Evolutionary conservation across 2,113 vertebrate genomes (phyloP).

Genomic region (Thymallus thymallus): DNA sequence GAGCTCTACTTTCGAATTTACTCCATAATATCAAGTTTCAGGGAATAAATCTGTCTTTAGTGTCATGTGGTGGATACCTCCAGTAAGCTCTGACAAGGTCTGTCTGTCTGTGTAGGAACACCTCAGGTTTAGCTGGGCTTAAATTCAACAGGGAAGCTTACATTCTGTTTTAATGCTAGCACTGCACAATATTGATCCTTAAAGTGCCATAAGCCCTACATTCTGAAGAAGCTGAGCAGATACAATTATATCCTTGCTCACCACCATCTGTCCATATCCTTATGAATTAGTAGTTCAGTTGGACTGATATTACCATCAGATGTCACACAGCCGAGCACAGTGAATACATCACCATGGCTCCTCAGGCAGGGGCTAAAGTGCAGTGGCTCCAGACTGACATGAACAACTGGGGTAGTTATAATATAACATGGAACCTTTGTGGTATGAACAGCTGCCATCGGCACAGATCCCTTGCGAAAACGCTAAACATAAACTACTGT

Average conservation of each 20-base stretch:
- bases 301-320: constrained; percentile 28
- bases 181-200: constrained; percentile 54
- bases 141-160: constrained; percentile 26
- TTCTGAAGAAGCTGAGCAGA: constrained; percentile 23
- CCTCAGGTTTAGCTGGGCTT: not conserved
- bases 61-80: constrained; percentile 16
- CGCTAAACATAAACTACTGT: constrained; percentile 13
- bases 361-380: not conserved
- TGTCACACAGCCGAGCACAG: not conserved
- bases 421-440: not conserved
- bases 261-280: constrained; percentile 36
- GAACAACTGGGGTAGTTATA: not conserved
- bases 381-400: not conserved
- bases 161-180: constrained; percentile 28
- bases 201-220: constrained; percentile 28
- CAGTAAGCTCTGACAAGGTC: constrained; percentile 24
- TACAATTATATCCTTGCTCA: constrained; percentile 38
- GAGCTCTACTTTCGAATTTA: not conserved
- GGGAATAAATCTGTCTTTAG: constrained; percentile 7
- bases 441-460: not conserved
- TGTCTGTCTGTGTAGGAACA: constrained; percentile 29
- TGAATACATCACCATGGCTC: constrained; percentile 20
- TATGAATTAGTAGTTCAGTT: constrained; percentile 23
- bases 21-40: not conserved
- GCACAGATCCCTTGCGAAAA: not conserved